These are phyloP conservation scores for Pangasius sanitwongsei DNA, from an alignment of 2,797 vertebrate species.

Conservation along the genomic window DNA sequence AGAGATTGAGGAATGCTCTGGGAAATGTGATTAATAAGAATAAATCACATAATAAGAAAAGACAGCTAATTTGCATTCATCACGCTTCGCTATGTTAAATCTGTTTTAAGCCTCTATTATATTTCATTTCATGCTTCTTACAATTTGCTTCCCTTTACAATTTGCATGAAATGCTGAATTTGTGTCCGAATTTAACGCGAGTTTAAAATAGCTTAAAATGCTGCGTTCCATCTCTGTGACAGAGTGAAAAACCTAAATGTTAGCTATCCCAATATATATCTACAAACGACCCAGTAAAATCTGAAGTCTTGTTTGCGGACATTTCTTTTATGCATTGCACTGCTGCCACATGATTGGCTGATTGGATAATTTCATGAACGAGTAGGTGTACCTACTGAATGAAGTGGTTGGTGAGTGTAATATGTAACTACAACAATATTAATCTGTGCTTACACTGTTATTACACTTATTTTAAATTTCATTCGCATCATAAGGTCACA, in stretches of 20 bases:
- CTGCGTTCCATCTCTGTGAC: background rate
- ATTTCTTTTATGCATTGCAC: too few species aligned
- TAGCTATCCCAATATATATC: background rate
- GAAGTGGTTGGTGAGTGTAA: too few species aligned
- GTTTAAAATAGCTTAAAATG: background rate
- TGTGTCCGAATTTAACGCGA: background rate
- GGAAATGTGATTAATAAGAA: too few species aligned
- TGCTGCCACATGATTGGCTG: too few species aligned
- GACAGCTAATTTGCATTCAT: background rate
- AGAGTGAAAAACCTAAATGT: background rate
- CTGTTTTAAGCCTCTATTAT: background rate
- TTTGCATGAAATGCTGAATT: background rate
- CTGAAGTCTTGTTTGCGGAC: too few species aligned
- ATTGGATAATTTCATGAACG: too few species aligned
- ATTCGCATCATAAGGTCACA: too few species aligned
- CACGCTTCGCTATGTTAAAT: background rate
- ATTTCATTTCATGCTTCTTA: background rate
- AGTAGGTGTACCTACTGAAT: too few species aligned
- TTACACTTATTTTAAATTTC: too few species aligned
- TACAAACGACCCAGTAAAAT: background rate
- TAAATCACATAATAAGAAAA: background rate
- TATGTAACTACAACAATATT: background rate
- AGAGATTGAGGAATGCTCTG: background rate
- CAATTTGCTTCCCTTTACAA: too few species aligned
- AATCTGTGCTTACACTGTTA: too few species aligned